Conservation (phyloP, 2,888 invertebrate genomes). For the Hyposoter dolosus region DNA sequence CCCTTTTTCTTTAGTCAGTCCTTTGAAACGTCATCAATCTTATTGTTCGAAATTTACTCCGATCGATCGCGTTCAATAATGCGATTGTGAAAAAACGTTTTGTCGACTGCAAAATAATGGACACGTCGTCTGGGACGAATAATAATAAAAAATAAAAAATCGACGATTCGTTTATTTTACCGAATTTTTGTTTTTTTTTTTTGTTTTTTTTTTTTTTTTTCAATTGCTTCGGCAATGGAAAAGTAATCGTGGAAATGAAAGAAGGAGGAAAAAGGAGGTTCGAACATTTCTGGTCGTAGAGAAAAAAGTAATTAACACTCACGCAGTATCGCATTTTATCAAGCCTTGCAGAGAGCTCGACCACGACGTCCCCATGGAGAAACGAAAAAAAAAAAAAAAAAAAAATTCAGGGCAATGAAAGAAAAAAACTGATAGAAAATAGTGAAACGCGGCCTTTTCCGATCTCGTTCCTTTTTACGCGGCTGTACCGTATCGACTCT, state of each 20-base stretch:
- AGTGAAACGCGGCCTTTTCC: conserved; percentile 10
- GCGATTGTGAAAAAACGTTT: background rate
- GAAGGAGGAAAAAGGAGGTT: background rate
- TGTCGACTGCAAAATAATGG: background rate
- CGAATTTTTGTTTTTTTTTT: background rate
- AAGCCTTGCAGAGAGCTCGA: background rate
- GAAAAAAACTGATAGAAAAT: conserved; percentile 31
- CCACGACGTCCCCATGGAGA: conserved; percentile 25
- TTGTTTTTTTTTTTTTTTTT: background rate
- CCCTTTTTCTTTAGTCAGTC: background rate
- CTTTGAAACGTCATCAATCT: conserved; percentile 12
- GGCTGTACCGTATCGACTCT: conserved; percentile 3
- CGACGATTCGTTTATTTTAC: background rate
- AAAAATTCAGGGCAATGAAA: conserved; percentile 30
- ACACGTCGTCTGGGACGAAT: too few relatives aligned
- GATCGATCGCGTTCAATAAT: conserved; percentile 6
- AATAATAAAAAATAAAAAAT: background rate
- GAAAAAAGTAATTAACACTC: background rate
- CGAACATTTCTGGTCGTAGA: background rate
- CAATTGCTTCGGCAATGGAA: background rate
- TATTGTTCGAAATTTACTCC: background rate
- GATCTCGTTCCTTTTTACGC: conserved; percentile 20
- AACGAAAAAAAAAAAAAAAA: background rate
- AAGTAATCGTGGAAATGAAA: background rate
- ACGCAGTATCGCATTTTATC: background rate